Evolutionary conservation across 2,888 invertebrate genomes (phyloP).

Genomic region (Clivina fossor): DNA sequence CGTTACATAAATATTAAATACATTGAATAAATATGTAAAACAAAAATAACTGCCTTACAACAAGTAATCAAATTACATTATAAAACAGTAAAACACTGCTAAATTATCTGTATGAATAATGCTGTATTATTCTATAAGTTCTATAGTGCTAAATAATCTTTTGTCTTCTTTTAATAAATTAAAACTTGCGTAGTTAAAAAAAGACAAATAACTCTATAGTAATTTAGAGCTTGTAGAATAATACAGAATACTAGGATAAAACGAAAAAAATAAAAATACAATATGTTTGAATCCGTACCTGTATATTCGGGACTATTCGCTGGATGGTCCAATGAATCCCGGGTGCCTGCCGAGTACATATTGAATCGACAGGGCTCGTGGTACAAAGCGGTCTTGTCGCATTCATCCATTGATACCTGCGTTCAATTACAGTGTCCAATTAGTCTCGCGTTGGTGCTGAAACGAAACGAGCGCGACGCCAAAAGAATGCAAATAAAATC

Average conservation of each 20-base stretch:
- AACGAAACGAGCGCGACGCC: conserved; percentile 2
- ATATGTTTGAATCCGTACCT: conserved; percentile 30
- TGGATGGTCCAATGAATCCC: conserved; percentile 39
- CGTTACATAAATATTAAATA: too few relatives aligned
- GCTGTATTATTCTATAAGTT: too few relatives aligned
- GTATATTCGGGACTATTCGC: conserved; percentile 49
- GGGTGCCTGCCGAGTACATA: conserved; percentile 25
- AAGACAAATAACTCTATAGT: background rate
- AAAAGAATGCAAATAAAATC: conserved; percentile 22
- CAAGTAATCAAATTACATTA: too few relatives aligned
- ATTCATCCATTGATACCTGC: conserved; percentile 38
- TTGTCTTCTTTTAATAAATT: too few relatives aligned
- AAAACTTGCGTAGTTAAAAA: background rate
- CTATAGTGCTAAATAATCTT: too few relatives aligned
- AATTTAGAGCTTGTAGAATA: background rate
- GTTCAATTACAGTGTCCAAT: conserved; percentile 21
- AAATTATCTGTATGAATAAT: too few relatives aligned
- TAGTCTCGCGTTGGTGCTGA: conserved; percentile 14
- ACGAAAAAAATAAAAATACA: too few relatives aligned
- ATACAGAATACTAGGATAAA: conserved; percentile 1
- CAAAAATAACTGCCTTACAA: too few relatives aligned
- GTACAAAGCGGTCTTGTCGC: conserved; percentile 52
- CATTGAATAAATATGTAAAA: too few relatives aligned
- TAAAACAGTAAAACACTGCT: too few relatives aligned
- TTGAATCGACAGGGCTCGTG: conserved; percentile 47